A percentile compares a stretch with the other conserved stretches of the same genome.
These are phyloP conservation scores for Anabacerthia variegaticeps DNA, from an alignment of 2,797 vertebrate genomes.

Conservation along the genomic window DNA sequence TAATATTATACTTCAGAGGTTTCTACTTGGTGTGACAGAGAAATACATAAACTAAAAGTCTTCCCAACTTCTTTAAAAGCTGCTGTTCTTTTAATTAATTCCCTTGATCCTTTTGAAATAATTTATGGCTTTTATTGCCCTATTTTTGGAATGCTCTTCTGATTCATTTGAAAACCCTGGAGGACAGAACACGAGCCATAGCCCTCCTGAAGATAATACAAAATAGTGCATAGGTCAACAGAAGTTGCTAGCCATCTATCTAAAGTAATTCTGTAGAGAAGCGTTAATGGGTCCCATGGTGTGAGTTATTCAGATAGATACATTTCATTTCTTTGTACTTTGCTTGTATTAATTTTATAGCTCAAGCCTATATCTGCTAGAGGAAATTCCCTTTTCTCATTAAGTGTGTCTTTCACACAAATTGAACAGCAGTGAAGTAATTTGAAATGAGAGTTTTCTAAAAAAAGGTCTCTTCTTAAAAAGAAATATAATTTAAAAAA, in stretches of 20 bases:
- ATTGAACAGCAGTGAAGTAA: slow-evolving; percentile 24
- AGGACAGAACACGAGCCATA: neutral
- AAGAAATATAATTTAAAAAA: neutral
- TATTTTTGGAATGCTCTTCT: slow-evolving; percentile 7
- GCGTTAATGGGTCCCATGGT: neutral
- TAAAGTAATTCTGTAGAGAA: slow-evolving; percentile 33
- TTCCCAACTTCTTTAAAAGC: neutral
- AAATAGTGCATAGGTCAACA: slow-evolving; percentile 25
- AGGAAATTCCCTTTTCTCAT: slow-evolving; percentile 49
- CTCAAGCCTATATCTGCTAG: neutral
- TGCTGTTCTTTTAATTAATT: slow-evolving; percentile 15
- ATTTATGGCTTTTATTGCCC: slow-evolving; percentile 37
- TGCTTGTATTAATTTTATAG: slow-evolving; percentile 17
- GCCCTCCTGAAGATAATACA: neutral
- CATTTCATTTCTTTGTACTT: slow-evolving; percentile 8
- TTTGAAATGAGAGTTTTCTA: neutral
- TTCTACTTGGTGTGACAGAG: neutral
- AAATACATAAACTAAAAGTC: neutral
- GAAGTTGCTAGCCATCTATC: slow-evolving; percentile 3
- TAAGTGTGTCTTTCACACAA: slow-evolving; percentile 24
- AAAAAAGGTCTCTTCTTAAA: neutral
- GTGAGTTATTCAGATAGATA: neutral
- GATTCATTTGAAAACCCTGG: slow-evolving; percentile 1
- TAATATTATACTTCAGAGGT: neutral
- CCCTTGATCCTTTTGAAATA: slow-evolving; percentile 10